Evolutionary conservation across 2,113 vertebrate species (phyloP), one percentile per base, ranked within the genome.

Genomic region (Aythya baeri): DNA sequence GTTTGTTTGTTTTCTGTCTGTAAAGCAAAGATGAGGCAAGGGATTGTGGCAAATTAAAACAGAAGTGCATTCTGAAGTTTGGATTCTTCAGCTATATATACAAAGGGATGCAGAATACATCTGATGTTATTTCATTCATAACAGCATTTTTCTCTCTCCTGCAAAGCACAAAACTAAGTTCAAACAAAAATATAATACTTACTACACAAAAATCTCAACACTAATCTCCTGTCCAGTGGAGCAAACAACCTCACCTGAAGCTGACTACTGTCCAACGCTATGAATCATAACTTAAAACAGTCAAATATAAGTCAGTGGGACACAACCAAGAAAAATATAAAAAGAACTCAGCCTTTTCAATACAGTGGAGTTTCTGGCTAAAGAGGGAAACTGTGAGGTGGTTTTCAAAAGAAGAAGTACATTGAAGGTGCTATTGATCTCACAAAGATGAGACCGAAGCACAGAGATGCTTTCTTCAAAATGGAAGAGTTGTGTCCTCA

Each of bases 351-450:
- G 23, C 23, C 18, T 79, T 81, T 78, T 31, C 74, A 55, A 88
- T 62, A 36, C n/a, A 62, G 49, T 61, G 25, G 52, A 77, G 29
- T 34, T 76, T 17, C 14, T 6, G 2, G 34, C 31, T 88, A 88
- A 83, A 88, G 75, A 62, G 20, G 17, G 12, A 88, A 93, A 27
- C 38, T 73, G 4, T 46, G 67, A 83, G 57, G 21, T 0, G 0
- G 23, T 88, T 88, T 91, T 86, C 83, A 82, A 84, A 77, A 78
- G 43, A 50, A 31, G 6, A 54, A 44, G 32, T 71, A 26, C 66
- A 81, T 95, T 92, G 83, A 89, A 88, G 54, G 27, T 79, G 29
- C 18, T 91, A 54, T 63, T 97, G 83, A 86, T 81, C 65, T 78
- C 29, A 41, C 32, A 84, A 83, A 88, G 68, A 55, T 90, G 49